Conservation (phyloP, 37 sponge, comb jelly and placozoan species). For the Ephydatia muelleri region DNA sequence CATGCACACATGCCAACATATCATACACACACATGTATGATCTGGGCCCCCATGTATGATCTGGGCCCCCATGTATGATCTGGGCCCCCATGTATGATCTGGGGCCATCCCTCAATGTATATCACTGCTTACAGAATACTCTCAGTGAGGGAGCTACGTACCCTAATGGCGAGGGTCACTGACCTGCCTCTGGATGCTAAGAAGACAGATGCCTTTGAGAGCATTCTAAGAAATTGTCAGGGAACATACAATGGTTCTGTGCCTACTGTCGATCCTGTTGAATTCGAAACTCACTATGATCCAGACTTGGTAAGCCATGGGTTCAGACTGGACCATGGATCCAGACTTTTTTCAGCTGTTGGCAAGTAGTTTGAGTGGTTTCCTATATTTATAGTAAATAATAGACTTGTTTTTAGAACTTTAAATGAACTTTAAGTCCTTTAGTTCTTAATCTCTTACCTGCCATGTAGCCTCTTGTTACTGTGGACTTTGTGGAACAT, state of each 20-base stretch:
- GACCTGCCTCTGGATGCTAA: constrained; percentile 50
- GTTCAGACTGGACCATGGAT: not conserved
- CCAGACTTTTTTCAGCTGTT: too few species aligned
- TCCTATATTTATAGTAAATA: too few species aligned
- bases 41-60: too few species aligned
- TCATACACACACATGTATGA: too few species aligned
- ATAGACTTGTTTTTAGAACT: too few species aligned
- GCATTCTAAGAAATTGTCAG: constrained; percentile 65
- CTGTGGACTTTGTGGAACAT: constrained; percentile 56
- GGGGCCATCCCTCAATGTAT: not conserved
- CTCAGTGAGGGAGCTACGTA: constrained; percentile 86
- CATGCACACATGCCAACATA: too few species aligned
- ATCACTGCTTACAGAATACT: constrained; percentile 49
- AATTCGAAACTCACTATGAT: constrained; percentile 74
- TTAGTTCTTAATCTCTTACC: not conserved
- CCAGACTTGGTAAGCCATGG: constrained; percentile 53
- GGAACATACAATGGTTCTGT: constrained; percentile 46
- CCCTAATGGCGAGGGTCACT: constrained; percentile 65
- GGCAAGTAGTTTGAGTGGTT: too few species aligned
- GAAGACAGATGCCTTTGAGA: constrained; percentile 48
- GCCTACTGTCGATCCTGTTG: constrained; percentile 40
- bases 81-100: too few species aligned
- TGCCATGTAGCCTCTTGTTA: constrained; percentile 73
- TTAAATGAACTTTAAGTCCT: too few species aligned
- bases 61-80: too few species aligned